phyloP scores from a whole-genome alignment of 2,888 invertebrate species.

The Pristionchus fissidentatus region DNA sequence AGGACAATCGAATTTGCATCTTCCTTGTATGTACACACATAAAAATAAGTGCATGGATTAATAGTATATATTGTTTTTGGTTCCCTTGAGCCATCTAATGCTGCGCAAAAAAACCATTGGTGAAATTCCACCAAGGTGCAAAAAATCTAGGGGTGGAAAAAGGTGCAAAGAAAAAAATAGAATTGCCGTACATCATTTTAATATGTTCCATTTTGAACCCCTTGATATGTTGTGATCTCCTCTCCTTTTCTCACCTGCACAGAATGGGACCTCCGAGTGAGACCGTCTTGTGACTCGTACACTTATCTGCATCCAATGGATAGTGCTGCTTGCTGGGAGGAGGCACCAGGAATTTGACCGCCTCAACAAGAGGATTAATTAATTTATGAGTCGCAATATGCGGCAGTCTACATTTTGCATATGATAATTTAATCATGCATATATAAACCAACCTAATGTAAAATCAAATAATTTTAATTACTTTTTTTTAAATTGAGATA shows the following conservation, averaged over 20 bases:
- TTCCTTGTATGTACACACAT: neutral
- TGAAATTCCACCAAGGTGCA: neutral
- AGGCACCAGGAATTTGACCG: slow-evolving; percentile 74
- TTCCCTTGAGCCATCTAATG: no score
- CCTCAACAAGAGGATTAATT: slow-evolving; percentile 52
- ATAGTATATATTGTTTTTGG: no score
- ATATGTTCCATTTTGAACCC: neutral
- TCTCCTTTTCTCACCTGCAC: slow-evolving; percentile 58
- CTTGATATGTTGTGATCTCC: no score
- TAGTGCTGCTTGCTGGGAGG: slow-evolving; percentile 77
- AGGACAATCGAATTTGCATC: no score
- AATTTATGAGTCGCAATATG: neutral
- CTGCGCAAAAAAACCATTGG: neutral
- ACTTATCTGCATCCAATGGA: slow-evolving; percentile 72
- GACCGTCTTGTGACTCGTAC: slow-evolving; percentile 71
- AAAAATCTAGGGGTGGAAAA: slow-evolving; percentile 7
- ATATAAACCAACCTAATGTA: no score
- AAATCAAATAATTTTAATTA: no score
- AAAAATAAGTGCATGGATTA: neutral
- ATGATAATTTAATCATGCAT: no score
- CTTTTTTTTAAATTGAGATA: no score
- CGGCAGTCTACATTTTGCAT: no score
- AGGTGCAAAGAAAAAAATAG: neutral
- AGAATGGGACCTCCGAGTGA: slow-evolving; percentile 74
- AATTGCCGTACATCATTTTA: neutral